A percentile compares a stretch with the other conserved stretches of the same genome.
Evolutionary conservation across 2,888 invertebrate species (phyloP).

Genomic region (Tenthredo mesomela): DNA sequence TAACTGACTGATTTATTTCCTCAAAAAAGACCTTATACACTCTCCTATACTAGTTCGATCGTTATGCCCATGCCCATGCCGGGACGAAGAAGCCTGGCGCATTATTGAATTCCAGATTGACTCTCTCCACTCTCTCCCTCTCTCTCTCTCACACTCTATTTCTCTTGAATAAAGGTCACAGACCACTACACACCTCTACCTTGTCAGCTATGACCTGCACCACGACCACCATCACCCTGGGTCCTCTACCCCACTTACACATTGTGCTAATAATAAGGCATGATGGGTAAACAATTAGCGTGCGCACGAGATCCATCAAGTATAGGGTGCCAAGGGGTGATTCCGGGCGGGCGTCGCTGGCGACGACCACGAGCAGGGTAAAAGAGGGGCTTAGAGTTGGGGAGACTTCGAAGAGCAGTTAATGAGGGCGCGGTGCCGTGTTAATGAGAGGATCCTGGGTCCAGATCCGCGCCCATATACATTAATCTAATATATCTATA

Average conservation of each 20-base stretch:
- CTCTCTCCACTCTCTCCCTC: slow-evolving; percentile 4
- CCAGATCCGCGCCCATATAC: neutral
- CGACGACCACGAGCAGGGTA: slow-evolving; percentile 15
- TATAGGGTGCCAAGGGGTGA: slow-evolving; percentile 23
- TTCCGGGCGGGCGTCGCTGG: slow-evolving; percentile 4
- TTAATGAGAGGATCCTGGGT: slow-evolving; percentile 61
- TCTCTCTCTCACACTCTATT: slow-evolving; percentile 12
- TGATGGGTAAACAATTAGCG: slow-evolving; percentile 62
- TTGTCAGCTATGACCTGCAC: slow-evolving; percentile 13
- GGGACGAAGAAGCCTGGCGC: slow-evolving; percentile 22
- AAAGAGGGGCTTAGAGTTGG: slow-evolving; percentile 33
- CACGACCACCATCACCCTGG: slow-evolving; percentile 38
- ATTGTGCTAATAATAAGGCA: slow-evolving; percentile 63
- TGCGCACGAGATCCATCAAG: slow-evolving; percentile 48
- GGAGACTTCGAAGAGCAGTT: slow-evolving; percentile 55
- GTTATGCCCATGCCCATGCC: neutral
- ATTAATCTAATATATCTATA: neutral
- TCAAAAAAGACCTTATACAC: neutral
- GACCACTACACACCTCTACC: slow-evolving; percentile 15
- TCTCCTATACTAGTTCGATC: slow-evolving; percentile 11
- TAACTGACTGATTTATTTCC: slow-evolving; percentile 32
- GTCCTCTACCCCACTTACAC: slow-evolving; percentile 53
- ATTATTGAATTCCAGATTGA: slow-evolving; percentile 47
- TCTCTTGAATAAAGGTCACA: slow-evolving; percentile 9
- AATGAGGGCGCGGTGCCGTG: slow-evolving; percentile 65